phyloP scores from a whole-genome alignment of 2,113 vertebrate genomes.

The Notothenia rossii region DNA sequence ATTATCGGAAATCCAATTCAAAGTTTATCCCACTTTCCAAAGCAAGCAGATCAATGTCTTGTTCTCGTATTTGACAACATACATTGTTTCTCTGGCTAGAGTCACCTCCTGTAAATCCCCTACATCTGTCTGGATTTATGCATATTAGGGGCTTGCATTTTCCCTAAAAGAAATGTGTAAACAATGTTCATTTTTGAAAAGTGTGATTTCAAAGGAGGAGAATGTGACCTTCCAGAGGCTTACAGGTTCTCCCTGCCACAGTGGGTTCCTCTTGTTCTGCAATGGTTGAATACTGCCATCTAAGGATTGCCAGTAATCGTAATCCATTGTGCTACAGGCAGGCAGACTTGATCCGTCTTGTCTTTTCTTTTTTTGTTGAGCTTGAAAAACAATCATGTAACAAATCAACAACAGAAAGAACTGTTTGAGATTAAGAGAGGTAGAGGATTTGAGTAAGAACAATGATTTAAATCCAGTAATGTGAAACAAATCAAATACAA shows the following conservation, averaged over 20 bases:
- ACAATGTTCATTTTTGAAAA: constrained; percentile 27
- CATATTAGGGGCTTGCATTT: constrained; percentile 20
- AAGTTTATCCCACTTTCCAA: not conserved
- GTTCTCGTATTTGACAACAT: constrained; percentile 3
- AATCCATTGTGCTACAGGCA: constrained; percentile 46
- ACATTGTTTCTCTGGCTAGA: not conserved
- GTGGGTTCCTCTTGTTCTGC: constrained; percentile 47
- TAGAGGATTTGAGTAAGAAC: not conserved
- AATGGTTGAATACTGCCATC: constrained; percentile 80
- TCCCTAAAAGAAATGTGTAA: constrained; percentile 27
- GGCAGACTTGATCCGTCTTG: constrained; percentile 19
- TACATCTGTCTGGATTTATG: constrained; percentile 28
- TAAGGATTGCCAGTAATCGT: constrained; percentile 68
- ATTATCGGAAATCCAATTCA: not conserved
- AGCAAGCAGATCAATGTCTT: not conserved
- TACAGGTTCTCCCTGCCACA: constrained; percentile 4
- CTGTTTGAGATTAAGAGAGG: constrained; percentile 19
- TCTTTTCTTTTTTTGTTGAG: constrained; percentile 11
- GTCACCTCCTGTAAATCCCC: constrained; percentile 31
- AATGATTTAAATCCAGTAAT: not conserved
- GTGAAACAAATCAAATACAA: constrained; percentile 11
- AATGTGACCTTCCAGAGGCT: constrained; percentile 55
- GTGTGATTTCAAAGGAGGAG: constrained; percentile 27
- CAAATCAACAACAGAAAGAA: not conserved
- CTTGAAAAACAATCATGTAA: constrained; percentile 22